A percentile compares a stretch with the other conserved stretches of the same genome.
Evolutionary conservation across 2,888 invertebrate genomes (phyloP).

Genomic region (Parthenolecanium corni): DNA sequence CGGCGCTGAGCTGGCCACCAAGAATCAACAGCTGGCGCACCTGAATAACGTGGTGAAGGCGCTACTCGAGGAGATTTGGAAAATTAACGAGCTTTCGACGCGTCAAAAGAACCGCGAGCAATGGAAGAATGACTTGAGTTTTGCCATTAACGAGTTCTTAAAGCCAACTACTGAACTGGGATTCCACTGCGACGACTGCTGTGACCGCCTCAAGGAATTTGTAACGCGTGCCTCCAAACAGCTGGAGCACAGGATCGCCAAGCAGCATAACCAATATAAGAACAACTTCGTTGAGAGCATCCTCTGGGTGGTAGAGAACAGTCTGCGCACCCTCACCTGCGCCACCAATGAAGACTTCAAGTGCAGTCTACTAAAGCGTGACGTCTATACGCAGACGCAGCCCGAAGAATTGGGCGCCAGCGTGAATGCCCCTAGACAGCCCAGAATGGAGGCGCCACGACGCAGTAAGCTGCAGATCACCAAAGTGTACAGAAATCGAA

Average conservation of each 20-base stretch:
- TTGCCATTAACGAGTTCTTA: constrained; percentile 2
- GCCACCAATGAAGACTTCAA: neutral
- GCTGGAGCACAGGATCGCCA: constrained; percentile 12
- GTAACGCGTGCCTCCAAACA: constrained; percentile 10
- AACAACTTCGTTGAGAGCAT: constrained; percentile 4
- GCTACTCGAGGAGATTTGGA: constrained; percentile 17
- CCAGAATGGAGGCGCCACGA: neutral
- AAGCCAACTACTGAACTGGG: constrained; percentile 9
- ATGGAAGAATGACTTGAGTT: neutral
- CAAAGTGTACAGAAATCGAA: constrained; percentile 17
- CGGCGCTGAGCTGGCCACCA: constrained; percentile 2
- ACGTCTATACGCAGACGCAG: constrained; percentile 8
- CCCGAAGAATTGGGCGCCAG: neutral
- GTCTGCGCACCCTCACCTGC: neutral
- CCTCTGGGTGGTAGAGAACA: constrained; percentile 10
- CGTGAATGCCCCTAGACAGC: neutral
- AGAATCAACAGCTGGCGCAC: constrained; percentile 13
- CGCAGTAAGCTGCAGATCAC: constrained; percentile 7
- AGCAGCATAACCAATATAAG: constrained; percentile 9
- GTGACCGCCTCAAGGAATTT: constrained; percentile 9
- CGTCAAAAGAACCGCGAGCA: neutral
- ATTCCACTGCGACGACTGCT: constrained; percentile 19
- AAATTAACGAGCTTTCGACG: neutral
- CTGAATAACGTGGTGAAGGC: constrained; percentile 22
- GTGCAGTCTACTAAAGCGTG: neutral